Evolutionary conservation across 2,113 vertebrate genomes (phyloP).

Genomic region (Chaetops frenatus): DNA sequence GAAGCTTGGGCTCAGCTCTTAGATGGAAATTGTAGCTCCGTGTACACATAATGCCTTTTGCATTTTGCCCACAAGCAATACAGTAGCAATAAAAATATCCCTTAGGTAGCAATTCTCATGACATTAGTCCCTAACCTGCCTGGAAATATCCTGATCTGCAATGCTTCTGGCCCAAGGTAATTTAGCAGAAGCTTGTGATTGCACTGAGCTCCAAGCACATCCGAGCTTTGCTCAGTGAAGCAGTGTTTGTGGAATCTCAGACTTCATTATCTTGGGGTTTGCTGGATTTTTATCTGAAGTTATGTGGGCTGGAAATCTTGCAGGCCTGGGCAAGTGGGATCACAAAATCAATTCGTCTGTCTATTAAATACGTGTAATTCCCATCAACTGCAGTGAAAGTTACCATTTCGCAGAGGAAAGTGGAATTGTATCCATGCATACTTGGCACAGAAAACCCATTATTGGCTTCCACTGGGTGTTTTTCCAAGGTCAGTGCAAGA

Average conservation of each 20-base stretch:
- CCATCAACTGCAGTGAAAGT: background rate
- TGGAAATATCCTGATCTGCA: background rate
- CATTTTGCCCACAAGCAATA: conserved; percentile 13
- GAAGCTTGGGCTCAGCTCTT: background rate
- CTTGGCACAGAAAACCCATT: background rate
- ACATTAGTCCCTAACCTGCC: background rate
- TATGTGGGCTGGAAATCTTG: conserved; percentile 28
- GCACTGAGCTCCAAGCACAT: background rate
- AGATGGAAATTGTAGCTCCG: background rate
- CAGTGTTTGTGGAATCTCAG: conserved; percentile 13
- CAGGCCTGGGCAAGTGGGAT: background rate
- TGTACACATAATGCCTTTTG: background rate
- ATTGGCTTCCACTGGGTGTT: background rate
- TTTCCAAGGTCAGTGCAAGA: background rate
- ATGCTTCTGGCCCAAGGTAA: background rate
- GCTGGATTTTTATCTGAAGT: conserved; percentile 40
- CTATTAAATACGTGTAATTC: conserved; percentile 52
- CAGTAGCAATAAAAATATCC: background rate
- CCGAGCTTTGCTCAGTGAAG: background rate
- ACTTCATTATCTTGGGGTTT: conserved; percentile 21
- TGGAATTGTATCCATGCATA: background rate
- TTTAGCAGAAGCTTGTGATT: conserved; percentile 8
- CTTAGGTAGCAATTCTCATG: conserved; percentile 3
- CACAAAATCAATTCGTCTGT: conserved; percentile 27
- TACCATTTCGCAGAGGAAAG: background rate